Conservation (phyloP, 2,113 vertebrate genomes). For the Natator depressus region DNA sequence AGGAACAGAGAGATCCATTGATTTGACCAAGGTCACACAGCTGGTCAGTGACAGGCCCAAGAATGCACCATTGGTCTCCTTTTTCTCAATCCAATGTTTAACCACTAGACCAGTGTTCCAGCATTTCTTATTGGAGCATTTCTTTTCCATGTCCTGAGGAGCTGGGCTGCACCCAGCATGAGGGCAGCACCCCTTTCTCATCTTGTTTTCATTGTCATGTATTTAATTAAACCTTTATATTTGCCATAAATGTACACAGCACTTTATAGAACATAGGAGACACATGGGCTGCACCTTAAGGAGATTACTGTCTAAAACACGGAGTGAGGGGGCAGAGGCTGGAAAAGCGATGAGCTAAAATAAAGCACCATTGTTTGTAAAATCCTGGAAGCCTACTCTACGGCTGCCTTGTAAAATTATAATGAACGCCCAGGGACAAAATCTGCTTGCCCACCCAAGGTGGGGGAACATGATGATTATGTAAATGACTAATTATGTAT, state of each 20-base stretch:
- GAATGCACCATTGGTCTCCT: not conserved
- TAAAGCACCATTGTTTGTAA: not conserved
- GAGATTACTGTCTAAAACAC: not conserved
- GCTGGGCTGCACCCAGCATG: not conserved
- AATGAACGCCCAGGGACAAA: not conserved
- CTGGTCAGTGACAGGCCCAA: not conserved
- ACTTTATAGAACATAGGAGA: not conserved
- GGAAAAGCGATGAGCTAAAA: not conserved
- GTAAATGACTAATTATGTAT: not conserved
- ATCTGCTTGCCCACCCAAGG: not conserved
- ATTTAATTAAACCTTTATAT: not conserved
- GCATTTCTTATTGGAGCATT: not conserved
- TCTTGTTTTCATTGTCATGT: not conserved
- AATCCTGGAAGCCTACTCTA: not conserved
- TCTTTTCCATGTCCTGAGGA: not conserved
- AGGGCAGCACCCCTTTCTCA: not conserved
- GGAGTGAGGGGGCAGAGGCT: not conserved
- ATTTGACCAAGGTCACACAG: not conserved
- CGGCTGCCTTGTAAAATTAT: not conserved
- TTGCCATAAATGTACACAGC: not conserved
- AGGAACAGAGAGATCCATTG: not conserved
- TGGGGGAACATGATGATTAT: not conserved
- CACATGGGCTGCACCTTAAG: not conserved
- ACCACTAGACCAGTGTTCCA: not conserved
- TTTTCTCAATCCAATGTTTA: not conserved